These are phyloP conservation scores for Labeo rohita DNA, from an alignment of 2,113 vertebrate genomes.

Conservation along the genomic window DNA sequence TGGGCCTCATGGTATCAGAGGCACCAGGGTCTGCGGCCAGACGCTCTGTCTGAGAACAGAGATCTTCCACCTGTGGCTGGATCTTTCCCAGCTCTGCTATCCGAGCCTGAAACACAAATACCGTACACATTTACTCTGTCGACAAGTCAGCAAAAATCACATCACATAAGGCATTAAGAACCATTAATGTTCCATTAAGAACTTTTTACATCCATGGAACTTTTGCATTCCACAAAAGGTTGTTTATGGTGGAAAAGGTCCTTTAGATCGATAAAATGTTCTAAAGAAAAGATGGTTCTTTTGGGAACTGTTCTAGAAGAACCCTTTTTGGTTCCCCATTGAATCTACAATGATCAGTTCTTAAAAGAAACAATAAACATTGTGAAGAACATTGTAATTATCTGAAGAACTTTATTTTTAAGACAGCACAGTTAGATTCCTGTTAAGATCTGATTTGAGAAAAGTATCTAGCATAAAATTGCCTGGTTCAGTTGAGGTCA, in stretches of 20 bases:
- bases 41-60: not conserved
- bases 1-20: conserved; percentile 26
- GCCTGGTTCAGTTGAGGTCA: no score
- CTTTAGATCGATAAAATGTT: no score
- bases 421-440: not conserved
- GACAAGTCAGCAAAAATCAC: not conserved
- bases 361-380: not conserved
- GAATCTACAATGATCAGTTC: not conserved
- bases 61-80: conserved; percentile 47
- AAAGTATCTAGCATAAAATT: not conserved
- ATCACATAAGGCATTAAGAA: not conserved
- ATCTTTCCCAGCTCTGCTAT: conserved; percentile 26
- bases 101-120: conserved; percentile 18
- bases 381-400: not conserved
- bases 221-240: not conserved
- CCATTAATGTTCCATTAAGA: not conserved
- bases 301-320: not conserved
- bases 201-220: not conserved
- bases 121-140: not conserved
- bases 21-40: not conserved
- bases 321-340: not conserved
- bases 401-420: not conserved
- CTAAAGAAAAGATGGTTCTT: no score
- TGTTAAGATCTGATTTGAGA: not conserved
- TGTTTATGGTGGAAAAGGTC: no score